Evolutionary conservation across 30 jellyfish, hydroid and myxozoan genomes (phyloP), one percentile per base, ranked within the genome.

Genomic region (Aurelia aurita complex sp. Pacific): DNA sequence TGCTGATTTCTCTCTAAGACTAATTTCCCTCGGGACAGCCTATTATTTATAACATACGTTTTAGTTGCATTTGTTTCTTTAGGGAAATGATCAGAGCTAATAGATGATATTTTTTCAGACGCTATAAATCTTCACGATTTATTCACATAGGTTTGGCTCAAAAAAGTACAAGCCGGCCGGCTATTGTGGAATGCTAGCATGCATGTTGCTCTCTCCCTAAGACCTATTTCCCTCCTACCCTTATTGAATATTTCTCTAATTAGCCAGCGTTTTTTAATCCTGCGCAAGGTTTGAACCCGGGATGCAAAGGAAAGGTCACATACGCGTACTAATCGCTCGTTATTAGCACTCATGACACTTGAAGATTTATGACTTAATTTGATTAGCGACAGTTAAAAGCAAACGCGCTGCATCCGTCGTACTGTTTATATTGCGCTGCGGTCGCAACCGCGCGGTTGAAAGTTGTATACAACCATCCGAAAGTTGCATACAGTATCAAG

Each of bases 241-340:
- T 66, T 46, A 4, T 23, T 66, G 76, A 66, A 23, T 23, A 7
- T 23, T 62, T 75, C 63, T 59, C 66, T 73, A 52, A 73, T 73
- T 73, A 73, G 64, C 69, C 64, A 43, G 51, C 51, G 29, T 40
- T 73, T 55, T 59, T 61, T 75, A 75, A 75, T 75, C 85, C 74
- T 17, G 60, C 85, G 85, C 85, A 53, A 61, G 74, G 19, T 29
- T 52, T 75, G 85, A 61, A 61, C 85, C 23, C 16, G 38, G 83
- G 69, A 68, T 18, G 83, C 69, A 55, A 59, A 75, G 85, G 85
- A 75, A 75, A 55, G 85, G 38, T 75, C 69, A 75, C 73, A 53
- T 17, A 55, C 74, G 73, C 60, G 1, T 55, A 57, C 69, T 75
- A 75, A 75, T 75, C 74, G 74, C 46, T 75, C 34, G 35, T 75